Evolutionary conservation across 2,113 vertebrate genomes (phyloP).

Genomic region (Oplegnathus fasciatus): DNA sequence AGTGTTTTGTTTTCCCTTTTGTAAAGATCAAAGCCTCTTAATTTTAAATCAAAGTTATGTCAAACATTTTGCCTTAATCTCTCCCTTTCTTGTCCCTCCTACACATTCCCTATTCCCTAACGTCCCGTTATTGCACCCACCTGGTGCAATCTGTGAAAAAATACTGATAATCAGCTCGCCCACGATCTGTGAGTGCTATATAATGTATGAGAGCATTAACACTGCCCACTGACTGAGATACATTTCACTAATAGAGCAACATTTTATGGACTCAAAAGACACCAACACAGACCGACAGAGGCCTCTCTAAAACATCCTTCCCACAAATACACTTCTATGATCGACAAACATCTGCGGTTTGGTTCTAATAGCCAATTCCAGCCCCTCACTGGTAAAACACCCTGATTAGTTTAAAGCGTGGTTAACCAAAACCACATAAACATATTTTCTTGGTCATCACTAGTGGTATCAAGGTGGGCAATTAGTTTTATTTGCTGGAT

Average conservation of each 20-base stretch:
- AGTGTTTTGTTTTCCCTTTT: neutral
- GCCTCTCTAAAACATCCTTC: neutral
- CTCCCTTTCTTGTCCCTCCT: neutral
- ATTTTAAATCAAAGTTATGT: neutral
- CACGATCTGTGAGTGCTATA: neutral
- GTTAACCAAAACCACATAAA: neutral
- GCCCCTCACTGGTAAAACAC: neutral
- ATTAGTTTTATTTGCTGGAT: no score
- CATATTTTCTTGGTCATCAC: neutral
- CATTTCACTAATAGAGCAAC: neutral
- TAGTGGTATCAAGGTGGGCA: no score
- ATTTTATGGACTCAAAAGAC: neutral
- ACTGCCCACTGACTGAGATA: neutral
- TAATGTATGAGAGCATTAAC: neutral
- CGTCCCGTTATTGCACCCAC: neutral
- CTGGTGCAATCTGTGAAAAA: constrained; percentile 30
- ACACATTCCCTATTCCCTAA: neutral
- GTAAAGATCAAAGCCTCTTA: neutral
- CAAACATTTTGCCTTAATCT: neutral
- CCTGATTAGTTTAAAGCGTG: neutral
- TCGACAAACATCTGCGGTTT: neutral
- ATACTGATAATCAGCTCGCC: neutral
- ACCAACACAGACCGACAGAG: neutral
- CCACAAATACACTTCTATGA: neutral
- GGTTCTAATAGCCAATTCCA: no score